These are phyloP conservation scores for Volucella inflata DNA, from an alignment of 2,888 invertebrate genomes.

Conservation along the genomic window DNA sequence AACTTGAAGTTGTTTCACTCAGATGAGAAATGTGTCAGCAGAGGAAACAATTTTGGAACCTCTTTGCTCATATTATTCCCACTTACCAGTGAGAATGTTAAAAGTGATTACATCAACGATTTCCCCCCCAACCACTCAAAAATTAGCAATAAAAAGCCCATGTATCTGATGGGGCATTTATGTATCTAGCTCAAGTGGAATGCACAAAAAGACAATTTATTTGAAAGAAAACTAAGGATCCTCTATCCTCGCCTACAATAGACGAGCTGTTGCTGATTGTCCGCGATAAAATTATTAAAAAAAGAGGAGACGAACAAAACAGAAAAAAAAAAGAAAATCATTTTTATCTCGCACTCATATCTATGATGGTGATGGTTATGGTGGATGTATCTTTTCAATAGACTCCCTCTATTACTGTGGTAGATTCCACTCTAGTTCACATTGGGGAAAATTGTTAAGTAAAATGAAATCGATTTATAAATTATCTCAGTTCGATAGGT, in stretches of 20 bases:
- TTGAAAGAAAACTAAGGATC: constrained; percentile 11
- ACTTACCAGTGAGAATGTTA: too few relatives aligned
- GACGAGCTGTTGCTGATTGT: constrained; percentile 12
- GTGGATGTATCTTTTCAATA: constrained; percentile 21
- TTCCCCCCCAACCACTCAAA: too few relatives aligned
- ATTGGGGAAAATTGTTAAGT: constrained; percentile 52
- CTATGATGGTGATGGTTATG: background rate
- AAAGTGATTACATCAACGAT: too few relatives aligned
- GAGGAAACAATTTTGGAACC: too few relatives aligned
- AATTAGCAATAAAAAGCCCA: too few relatives aligned
- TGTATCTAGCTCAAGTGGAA: background rate
- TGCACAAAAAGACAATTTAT: constrained; percentile 12
- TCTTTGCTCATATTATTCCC: too few relatives aligned
- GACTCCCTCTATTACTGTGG: constrained; percentile 33
- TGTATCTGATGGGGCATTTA: too few relatives aligned
- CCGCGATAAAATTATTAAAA: constrained; percentile 11
- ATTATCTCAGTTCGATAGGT: constrained; percentile 66
- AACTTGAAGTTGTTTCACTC: too few relatives aligned
- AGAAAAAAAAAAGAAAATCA: background rate
- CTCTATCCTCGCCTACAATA: background rate
- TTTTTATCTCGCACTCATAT: too few relatives aligned
- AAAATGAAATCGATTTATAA: constrained; percentile 69
- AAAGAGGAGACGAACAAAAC: background rate
- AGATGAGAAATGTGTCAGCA: too few relatives aligned
- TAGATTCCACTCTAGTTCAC: constrained; percentile 51